Evolutionary conservation across 2,888 invertebrate species (phyloP).

Genomic region (Yponomeuta sedellus): DNA sequence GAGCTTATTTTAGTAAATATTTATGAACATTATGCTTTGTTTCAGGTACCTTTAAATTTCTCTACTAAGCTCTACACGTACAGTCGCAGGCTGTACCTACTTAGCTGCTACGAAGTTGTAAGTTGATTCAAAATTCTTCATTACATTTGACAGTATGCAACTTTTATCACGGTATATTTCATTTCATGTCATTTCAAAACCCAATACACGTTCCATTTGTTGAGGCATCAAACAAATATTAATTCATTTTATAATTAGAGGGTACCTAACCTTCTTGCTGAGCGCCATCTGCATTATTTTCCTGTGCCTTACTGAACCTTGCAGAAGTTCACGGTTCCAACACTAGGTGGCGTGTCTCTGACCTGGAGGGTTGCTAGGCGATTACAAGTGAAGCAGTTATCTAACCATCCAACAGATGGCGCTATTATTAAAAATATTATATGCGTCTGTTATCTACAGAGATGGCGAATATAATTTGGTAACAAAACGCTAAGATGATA

Average conservation of each 20-base stretch:
- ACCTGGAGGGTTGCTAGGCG: too few relatives aligned
- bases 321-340: constrained; percentile 27
- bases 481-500: too few relatives aligned
- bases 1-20: constrained; percentile 3
- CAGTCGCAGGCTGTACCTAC: too few relatives aligned
- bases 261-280: constrained; percentile 10
- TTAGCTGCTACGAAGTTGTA: background rate
- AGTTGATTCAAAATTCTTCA: background rate
- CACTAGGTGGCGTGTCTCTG: constrained; percentile 30
- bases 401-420: constrained; percentile 39
- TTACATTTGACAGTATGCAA: too few relatives aligned
- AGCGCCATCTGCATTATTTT: constrained; percentile 49
- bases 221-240: background rate
- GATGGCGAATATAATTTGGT: too few relatives aligned
- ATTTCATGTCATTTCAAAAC: too few relatives aligned
- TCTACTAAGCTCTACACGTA: background rate
- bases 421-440: constrained; percentile 6
- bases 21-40: constrained; percentile 18
- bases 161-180: too few relatives aligned
- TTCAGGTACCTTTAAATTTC: constrained; percentile 12
- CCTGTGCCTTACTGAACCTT: background rate
- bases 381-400: constrained; percentile 7
- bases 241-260: background rate
- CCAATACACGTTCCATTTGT: background rate
- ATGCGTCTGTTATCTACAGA: too few relatives aligned